These are phyloP conservation scores for Xylota sylvarum DNA, from an alignment of 2,888 invertebrate genomes.

Conservation along the genomic window DNA sequence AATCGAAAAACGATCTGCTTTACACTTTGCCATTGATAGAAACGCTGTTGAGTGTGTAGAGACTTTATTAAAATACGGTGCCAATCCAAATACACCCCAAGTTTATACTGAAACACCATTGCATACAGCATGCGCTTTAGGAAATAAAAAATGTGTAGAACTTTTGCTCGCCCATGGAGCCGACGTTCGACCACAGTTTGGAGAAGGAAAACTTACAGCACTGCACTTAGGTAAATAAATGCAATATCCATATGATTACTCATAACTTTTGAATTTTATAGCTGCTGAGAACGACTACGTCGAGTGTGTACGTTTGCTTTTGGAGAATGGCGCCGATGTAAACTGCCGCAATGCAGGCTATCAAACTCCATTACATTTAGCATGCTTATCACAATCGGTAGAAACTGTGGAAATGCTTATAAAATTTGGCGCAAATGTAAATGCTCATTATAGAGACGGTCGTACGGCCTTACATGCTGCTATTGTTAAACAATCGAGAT, in stretches of 20 bases:
- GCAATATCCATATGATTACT: not conserved
- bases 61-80: slow-evolving; percentile 90
- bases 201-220: slow-evolving; percentile 90
- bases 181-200: slow-evolving; percentile 91
- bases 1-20: slow-evolving; percentile 89
- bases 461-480: slow-evolving; percentile 92
- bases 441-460: slow-evolving; percentile 90
- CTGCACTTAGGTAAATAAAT: slow-evolving; percentile 88
- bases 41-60: slow-evolving; percentile 90
- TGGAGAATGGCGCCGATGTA: slow-evolving; percentile 91
- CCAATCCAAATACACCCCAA: slow-evolving; percentile 93
- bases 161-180: slow-evolving; percentile 92
- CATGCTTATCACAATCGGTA: slow-evolving; percentile 91
- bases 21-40: slow-evolving; percentile 94
- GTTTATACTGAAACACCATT: slow-evolving; percentile 94
- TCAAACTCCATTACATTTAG: slow-evolving; percentile 94
- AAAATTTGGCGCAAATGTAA: slow-evolving; percentile 88
- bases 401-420: slow-evolving; percentile 91
- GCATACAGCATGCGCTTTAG: slow-evolving; percentile 92
- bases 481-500: slow-evolving; percentile 90
- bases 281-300: slow-evolving; percentile 95
- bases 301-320: slow-evolving; percentile 90
- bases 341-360: slow-evolving; percentile 90
- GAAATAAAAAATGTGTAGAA: slow-evolving; percentile 89
- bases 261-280: slow-evolving; percentile 1